Evolutionary conservation across 2,888 invertebrate genomes (phyloP), one percentile per base, ranked within the genome.

Genomic region (Ormyrus pomaceus): DNA sequence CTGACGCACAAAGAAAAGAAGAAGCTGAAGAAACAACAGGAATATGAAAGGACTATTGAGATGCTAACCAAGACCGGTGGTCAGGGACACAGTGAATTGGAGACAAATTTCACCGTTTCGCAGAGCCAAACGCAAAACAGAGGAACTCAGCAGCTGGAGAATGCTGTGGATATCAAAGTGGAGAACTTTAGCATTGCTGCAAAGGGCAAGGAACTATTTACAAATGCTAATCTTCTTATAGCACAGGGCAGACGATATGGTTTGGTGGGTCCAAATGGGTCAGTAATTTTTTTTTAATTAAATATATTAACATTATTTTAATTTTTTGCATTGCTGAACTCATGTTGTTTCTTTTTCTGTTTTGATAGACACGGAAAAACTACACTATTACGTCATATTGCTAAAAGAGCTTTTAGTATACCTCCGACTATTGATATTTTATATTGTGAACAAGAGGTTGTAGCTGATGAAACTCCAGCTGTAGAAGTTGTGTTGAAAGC

Each of bases 171-270:
- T 90, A 99, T 99, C 72, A 99, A 99, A 93, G 96, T 98, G 13
- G 99, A 99, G 88, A 98, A 98, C 91, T 99, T 99, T 90, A 98
- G 98, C 79, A 99, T 99, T 85, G 95, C 97, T 34, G 99, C 99
- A 0, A 96, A 98, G 91, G 99, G 99, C 77, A 98, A 99, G 87
- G 98, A 99, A 88, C 92, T 99, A 65, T 99, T 99, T 91, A 96
- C 98, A 53, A 99, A 99, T 91, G 99, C 99, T 0, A 97, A 95
- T 90, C 92, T 99, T 53, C 92, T 97, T 71, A 98, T 99, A 85
- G 98, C 99, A 0, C 94, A 96, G 87, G 98, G 98, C 0, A 94
- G 99, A 65, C 94, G 98, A 86, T 99, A 99, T 91, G 99, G 99
- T 87, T 92, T 99, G 6, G 99, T 99, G 2, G 99, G 99, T 46